Evolutionary conservation across 2,113 vertebrate species (phyloP).

Genomic region (Chionodraco myersi): DNA sequence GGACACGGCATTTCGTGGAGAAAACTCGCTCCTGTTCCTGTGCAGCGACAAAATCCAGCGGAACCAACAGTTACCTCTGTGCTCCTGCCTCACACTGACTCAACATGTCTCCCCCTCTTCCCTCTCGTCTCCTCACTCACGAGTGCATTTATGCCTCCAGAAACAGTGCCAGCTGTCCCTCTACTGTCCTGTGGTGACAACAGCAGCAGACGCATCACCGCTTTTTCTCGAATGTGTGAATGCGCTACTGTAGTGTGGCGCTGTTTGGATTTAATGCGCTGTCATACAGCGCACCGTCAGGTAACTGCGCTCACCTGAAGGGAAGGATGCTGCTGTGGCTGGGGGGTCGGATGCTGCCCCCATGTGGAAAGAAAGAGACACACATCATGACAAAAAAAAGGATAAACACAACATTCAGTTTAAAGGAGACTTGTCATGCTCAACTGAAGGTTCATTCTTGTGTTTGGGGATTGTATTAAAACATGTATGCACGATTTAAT

Average conservation of each 20-base stretch:
- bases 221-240: fast-evolving
- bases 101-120: background rate
- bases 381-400: too few relatives aligned
- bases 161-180: constrained; percentile 3
- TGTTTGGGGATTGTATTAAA: too few relatives aligned
- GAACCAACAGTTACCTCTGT: constrained; percentile 7
- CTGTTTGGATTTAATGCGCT: background rate
- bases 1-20: background rate
- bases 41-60: constrained; percentile 28
- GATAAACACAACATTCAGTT: too few relatives aligned
- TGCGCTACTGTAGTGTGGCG: background rate
- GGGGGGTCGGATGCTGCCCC: constrained; percentile 60
- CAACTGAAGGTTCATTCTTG: too few relatives aligned
- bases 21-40: background rate
- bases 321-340: background rate
- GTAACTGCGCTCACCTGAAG: constrained; percentile 66
- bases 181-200: background rate
- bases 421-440: too few relatives aligned
- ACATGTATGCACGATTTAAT: too few relatives aligned
- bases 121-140: constrained; percentile 37
- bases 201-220: background rate
- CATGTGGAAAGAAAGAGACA: constrained; percentile 32
- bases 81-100: constrained; percentile 17
- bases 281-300: constrained; percentile 16
- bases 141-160: constrained; percentile 41